Evolutionary conservation across 2,113 vertebrate genomes (phyloP).

Genomic region (Mormyrus iriodes): DNA sequence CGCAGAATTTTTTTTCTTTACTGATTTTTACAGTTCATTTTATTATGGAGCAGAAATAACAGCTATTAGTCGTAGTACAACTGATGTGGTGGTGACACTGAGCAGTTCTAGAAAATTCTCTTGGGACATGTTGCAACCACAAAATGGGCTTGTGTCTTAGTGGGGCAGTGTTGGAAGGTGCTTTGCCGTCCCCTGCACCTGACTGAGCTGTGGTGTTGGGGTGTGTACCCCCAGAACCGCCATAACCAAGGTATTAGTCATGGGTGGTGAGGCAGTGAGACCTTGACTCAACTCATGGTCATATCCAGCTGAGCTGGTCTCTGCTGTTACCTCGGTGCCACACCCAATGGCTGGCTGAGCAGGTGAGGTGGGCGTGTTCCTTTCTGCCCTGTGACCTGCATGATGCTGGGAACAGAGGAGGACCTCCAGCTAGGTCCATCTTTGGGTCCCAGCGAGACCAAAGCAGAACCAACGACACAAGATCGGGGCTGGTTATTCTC

Average conservation of each 20-base stretch:
- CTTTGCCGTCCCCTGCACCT: not conserved
- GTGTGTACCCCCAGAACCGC: not conserved
- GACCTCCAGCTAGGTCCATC: not conserved
- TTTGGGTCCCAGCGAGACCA: not conserved
- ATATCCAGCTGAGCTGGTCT: not conserved
- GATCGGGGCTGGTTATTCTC: too few species aligned
- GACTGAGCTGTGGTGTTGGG: not conserved
- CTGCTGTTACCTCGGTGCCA: not conserved
- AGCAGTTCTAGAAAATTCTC: not conserved
- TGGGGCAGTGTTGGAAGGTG: not conserved
- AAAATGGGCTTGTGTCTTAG: not conserved
- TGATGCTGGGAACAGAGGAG: not conserved
- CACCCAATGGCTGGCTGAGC: not conserved
- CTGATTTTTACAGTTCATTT: not conserved
- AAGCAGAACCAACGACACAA: not conserved
- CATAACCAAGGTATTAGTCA: not conserved
- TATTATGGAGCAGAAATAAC: not conserved
- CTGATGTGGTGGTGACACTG: not conserved
- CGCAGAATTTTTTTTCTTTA: not conserved
- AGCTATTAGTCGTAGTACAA: not conserved
- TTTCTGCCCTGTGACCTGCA: not conserved
- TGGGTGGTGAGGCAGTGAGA: not conserved
- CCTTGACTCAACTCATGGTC: not conserved
- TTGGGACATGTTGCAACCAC: not conserved
- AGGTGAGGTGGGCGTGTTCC: not conserved